Evolutionary conservation across 2,888 invertebrate species (phyloP), one percentile per base, ranked within the genome.

Genomic region (Dioctria rufipes): DNA sequence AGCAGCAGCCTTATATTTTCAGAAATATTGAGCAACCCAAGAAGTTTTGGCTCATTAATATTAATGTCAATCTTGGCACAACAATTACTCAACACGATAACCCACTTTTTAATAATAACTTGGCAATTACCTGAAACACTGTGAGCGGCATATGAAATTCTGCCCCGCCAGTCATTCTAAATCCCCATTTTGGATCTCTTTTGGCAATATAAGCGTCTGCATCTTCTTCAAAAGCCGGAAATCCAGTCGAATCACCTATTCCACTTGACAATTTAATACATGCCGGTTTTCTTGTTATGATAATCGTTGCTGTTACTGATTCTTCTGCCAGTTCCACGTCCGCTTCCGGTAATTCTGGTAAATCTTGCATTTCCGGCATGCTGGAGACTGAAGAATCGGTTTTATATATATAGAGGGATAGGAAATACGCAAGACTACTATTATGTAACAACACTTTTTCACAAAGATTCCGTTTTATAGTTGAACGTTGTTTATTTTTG

Each of bases 131-230:
- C 87, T 90, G 89, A 85, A 90, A 90, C 51, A 90, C 89, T 46
- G 89, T 90, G 77, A 90, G 83, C 60, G 89, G 89, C 89, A 90
- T 90, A 79, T 88, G 88, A 84, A 90, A 90, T 78, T 89, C 89
- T 43, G 88, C 87, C 51, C 90, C 90, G 54, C 90, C 90, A 67
- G 90, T 90, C 83, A 90, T 87, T 78, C 89, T 86, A 82, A 90
- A 90, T 40, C 90, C 90, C 89, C 89, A 89, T 81, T 86, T 86
- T n/a, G 85, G 84, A 80, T 89, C 89, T 81, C 88, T 88, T 83
- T 88, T 87, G 49, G 85, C 84, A 49, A 86, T 87, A 79, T 88
- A 89, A 8, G 42, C n/a, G 25, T 84, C 85, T 73, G 88, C 87
- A 9, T 88, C 88, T 13, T 87, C 86, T 80, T 88, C 88, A 83